These are phyloP conservation scores for Parapsyche elsis DNA, from an alignment of 1,140 invertebrate species.

Conservation along the genomic window DNA sequence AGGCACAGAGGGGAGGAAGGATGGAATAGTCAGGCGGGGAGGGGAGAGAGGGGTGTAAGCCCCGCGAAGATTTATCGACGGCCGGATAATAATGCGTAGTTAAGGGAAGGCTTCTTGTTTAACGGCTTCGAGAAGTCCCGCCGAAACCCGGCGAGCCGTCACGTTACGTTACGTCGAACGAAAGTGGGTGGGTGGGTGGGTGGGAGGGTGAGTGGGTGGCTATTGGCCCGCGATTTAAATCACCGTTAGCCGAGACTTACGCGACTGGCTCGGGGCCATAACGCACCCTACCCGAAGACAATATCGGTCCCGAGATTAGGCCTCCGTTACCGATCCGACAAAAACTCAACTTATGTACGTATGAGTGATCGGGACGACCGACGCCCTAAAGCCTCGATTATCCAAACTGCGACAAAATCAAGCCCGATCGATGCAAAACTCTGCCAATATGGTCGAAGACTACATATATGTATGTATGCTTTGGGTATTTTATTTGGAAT, in stretches of 20 bases:
- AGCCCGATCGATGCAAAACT: too few species aligned
- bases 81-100: constrained; percentile 32
- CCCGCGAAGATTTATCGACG: constrained; percentile 27
- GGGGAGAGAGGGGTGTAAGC: not conserved
- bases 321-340: not conserved
- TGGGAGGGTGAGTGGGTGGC: not conserved
- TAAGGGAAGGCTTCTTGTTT: constrained; percentile 31
- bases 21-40: too few species aligned
- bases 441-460: too few species aligned
- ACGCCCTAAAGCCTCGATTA: too few species aligned
- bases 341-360: not conserved
- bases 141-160: not conserved
- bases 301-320: not conserved
- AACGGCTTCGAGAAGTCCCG: constrained; percentile 26
- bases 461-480: too few species aligned
- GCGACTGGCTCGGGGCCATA: constrained; percentile 31
- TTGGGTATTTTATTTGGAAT: too few species aligned
- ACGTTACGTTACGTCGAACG: not conserved
- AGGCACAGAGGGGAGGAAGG: too few species aligned
- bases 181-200: not conserved
- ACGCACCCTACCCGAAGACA: constrained; percentile 1
- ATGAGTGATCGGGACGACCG: too few species aligned
- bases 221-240: constrained; percentile 26
- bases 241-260: constrained; percentile 31
- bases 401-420: too few species aligned